Conservation (phyloP, 1,140 invertebrate genomes). For the Aradophagus sp. region DNA sequence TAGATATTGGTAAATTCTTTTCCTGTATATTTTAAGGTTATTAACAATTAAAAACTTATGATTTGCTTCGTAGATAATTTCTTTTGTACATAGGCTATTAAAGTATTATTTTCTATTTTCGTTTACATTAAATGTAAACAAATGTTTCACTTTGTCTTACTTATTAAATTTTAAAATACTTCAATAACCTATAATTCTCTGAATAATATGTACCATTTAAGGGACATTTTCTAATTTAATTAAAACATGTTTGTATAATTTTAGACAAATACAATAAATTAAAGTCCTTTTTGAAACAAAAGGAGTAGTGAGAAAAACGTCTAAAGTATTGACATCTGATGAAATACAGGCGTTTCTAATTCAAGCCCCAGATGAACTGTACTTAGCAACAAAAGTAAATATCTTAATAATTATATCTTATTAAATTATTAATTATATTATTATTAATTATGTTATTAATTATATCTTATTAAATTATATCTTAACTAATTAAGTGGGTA, state of each 20-base stretch:
- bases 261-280: background rate
- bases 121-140: background rate
- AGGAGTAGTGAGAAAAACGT: conserved; percentile 1
- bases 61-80: too few relatives aligned
- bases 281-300: conserved; percentile 2
- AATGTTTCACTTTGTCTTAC: too few relatives aligned
- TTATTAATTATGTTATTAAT: conserved; percentile 5
- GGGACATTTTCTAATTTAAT: background rate
- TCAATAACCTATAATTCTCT: background rate
- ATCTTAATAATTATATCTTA: background rate
- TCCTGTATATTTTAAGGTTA: conserved; percentile 2
- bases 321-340: conserved; percentile 1
- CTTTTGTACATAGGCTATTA: too few relatives aligned
- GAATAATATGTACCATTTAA: too few relatives aligned
- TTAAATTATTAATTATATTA: background rate
- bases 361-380: conserved; percentile 11
- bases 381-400: conserved; percentile 14
- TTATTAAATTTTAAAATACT: too few relatives aligned
- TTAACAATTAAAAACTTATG: background rate
- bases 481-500: background rate
- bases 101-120: background rate
- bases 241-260: background rate
- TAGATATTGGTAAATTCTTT: conserved; percentile 13
- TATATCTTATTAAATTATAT: background rate
- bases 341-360: conserved; percentile 7